Evolutionary conservation across 2,888 invertebrate species (phyloP), one percentile per base, ranked within the genome.

Genomic region (Temnothorax unifasciatus): DNA sequence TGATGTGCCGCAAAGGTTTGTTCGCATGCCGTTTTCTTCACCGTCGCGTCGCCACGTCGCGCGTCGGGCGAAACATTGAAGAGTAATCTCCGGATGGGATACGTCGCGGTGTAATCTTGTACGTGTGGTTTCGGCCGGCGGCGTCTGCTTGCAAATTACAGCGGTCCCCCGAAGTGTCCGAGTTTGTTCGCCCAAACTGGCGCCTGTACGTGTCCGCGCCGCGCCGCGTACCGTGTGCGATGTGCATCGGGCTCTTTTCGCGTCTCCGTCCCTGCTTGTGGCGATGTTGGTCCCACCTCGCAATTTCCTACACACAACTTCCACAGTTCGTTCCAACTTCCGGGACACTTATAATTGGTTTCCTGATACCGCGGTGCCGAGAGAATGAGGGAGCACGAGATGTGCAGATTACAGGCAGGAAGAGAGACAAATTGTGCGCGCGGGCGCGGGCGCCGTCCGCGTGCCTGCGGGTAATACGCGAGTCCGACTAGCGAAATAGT

Each of bases 271-370:
- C 1, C 29, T 18, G 76, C 63, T 87, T 82, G 64, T 44, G 44
- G 57, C 29, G 54, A 74, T 64, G 79, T 84, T 81, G 81, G 79
- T 86, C 81, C 84, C 85, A 74, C 73, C 83, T 85, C 79, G 86
- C 84, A 89, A 89, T 89, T 91, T 92, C 92, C 87, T 85, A 82
- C 86, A 81, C 38, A 84, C 86, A 87, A 91, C 88, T 91, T 90
- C 86, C 84, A 86, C 83, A 85, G 89, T 88, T 89, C 86, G 90
- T 90, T 88, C 89, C 87, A 92, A 93, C 92, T 93, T 92, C 88
- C 89, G 85, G 88, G 90, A 91, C 92, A 93, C 92, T 93, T 93
- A 91, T 93, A 93, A 93, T 93, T 93, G 93, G 91, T 93, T 93
- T 92, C 90, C 85, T 85, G 88, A 68, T 74, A 74, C 68, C 84